Conservation (phyloP, 2,797 vertebrate species). For the Paramormyrops hopkinsi region DNA sequence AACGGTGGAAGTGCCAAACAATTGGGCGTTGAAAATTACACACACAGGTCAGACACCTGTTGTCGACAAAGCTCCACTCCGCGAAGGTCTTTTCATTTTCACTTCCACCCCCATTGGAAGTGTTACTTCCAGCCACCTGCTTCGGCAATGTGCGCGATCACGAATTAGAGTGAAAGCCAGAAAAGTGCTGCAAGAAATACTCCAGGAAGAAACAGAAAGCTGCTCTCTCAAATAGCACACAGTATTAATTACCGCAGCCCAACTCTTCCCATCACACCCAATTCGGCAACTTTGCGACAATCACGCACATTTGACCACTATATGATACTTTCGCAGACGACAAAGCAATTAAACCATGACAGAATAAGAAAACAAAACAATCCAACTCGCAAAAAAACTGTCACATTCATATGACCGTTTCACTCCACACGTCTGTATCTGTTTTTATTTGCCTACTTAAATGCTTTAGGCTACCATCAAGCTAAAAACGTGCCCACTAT, state of each 20-base stretch:
- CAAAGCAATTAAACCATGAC: background rate
- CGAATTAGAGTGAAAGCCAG: background rate
- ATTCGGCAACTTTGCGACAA: background rate
- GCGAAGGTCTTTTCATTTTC: background rate
- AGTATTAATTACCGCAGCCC: background rate
- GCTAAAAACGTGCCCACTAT: background rate
- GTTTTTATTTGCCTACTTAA: background rate
- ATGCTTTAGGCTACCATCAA: background rate
- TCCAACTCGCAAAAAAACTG: background rate
- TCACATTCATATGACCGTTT: background rate
- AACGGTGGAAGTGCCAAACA: background rate
- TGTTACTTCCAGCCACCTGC: background rate
- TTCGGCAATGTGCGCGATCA: background rate
- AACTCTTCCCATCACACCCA: background rate
- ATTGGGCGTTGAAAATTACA: background rate
- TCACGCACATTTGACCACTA: background rate
- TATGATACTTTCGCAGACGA: background rate
- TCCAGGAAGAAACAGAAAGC: background rate
- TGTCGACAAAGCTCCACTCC: background rate
- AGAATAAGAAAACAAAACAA: background rate
- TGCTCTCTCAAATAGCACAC: background rate
- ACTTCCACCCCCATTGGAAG: background rate
- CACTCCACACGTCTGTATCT: background rate
- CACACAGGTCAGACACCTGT: conserved; percentile 2
- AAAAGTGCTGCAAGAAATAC: background rate